Conservation (phyloP, 2,888 invertebrate species). For the Volucella zonaria region DNA sequence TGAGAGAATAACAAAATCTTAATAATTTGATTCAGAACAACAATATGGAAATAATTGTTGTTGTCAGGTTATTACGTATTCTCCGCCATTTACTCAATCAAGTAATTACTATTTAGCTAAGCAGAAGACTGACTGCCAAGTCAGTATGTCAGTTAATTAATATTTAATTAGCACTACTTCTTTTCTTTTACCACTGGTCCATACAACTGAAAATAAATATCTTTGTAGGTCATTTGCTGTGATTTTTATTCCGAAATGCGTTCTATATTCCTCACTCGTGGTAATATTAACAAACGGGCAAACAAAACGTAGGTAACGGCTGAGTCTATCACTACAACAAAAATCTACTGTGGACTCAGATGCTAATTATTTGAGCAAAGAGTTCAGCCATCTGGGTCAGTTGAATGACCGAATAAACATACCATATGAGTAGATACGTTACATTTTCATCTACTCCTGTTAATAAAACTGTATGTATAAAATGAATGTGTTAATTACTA, state of each 20-base stretch:
- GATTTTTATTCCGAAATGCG: background rate
- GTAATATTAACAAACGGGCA: background rate
- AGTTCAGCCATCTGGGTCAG: slow-evolving; percentile 10
- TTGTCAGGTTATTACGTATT: no score
- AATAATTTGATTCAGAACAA: no score
- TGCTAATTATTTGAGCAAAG: slow-evolving; percentile 19
- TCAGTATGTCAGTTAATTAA: background rate
- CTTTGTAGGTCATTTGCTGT: slow-evolving; percentile 3
- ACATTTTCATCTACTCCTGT: no score
- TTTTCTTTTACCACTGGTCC: no score
- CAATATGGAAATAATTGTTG: no score
- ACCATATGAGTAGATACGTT: no score
- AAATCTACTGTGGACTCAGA: background rate
- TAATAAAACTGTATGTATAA: no score
- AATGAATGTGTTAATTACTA: no score
- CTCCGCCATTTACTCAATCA: no score
- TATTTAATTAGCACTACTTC: background rate
- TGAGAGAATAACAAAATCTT: no score
- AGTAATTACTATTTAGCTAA: no score
- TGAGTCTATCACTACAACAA: background rate
- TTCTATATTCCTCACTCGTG: background rate
- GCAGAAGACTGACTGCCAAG: no score
- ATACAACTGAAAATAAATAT: background rate
- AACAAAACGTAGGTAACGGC: slow-evolving; percentile 6
- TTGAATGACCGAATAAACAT: slow-evolving; percentile 14